Base-by-base conservation (phyloP, 2,888 invertebrate genomes). In the Cordilura impudica region DNA sequence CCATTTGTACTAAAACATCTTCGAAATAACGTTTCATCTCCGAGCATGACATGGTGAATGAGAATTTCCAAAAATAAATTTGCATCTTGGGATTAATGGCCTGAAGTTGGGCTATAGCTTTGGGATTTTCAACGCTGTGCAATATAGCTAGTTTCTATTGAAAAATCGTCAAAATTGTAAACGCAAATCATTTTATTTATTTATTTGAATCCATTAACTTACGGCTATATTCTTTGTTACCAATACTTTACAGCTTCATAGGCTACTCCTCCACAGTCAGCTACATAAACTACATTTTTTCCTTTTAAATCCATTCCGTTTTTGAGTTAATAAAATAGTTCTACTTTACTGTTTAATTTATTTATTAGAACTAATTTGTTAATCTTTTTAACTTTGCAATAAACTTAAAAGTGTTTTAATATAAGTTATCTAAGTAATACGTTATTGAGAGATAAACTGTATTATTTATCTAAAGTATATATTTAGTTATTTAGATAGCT, bases 231-330 rank as follows among this genome's bases (percentile, higher is more conserved):
- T 84, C 56, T 84, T 86, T 43, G 79, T 78, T 76, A 88, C 81
- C 51, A 88, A 81, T 58, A 84, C 74, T 56, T 85, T 88, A 69
- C 87, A 86, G 12, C 83, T 75, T 86, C 88, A 31, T 86, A 78
- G 1, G 85, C 87, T 53, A 88, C 86, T 18, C 87, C 88, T 0
- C 87, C 87, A 67, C 85, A 86, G 61, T 86, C 88, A 31, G 86
- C 88, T 43, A 87, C 85, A 84, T 85, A 86, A 45, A 85, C 85
- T n/a, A 87, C 81, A 80, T 86, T 81, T 61, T 87, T 87, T 1
- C 84, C 86, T 26, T 72, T 70, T 49, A 87, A 67, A 78, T 87
- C 82, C 85, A 87, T 85, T 39, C 23, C 74, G 19, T 19, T 63
- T 12, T 70, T 47, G 0, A n/a, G 23, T 8, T 21, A 18, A 1